These are phyloP conservation scores for Chorisops tibialis DNA, from an alignment of 2,888 invertebrate species.

Conservation along the genomic window DNA sequence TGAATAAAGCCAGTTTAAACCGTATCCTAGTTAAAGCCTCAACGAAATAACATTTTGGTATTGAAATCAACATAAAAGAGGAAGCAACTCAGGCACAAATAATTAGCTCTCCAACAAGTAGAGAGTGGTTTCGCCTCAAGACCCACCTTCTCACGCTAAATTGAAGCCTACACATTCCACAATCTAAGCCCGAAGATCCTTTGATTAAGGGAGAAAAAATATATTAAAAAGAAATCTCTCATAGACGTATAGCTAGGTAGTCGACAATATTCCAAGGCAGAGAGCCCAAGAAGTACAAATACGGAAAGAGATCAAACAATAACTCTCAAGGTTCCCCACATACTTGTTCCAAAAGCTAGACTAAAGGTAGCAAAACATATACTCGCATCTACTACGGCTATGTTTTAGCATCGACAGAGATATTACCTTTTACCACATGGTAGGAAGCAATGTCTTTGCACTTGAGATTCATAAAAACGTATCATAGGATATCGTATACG, in stretches of 20 bases:
- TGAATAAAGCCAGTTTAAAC: too few relatives aligned
- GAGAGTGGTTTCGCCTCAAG: too few relatives aligned
- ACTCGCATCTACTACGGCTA: neutral
- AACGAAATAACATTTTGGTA: neutral
- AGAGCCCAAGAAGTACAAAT: conserved; percentile 9
- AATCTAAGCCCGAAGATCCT: neutral
- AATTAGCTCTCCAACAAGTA: too few relatives aligned
- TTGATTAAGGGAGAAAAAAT: neutral
- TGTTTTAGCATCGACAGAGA: neutral
- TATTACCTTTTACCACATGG: neutral
- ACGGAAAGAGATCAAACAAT: conserved; percentile 12
- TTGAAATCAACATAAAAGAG: neutral
- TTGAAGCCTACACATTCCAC: too few relatives aligned
- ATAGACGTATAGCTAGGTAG: neutral
- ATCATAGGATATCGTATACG: neutral
- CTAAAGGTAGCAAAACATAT: neutral
- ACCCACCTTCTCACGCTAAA: too few relatives aligned
- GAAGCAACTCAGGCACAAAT: neutral
- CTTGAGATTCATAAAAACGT: too few relatives aligned
- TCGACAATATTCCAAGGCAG: neutral
- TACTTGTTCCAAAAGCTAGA: conserved; percentile 1
- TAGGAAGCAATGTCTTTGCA: too few relatives aligned
- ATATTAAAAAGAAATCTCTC: neutral
- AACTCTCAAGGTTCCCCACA: conserved; percentile 23
- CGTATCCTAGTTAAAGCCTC: neutral